These are phyloP conservation scores for Vannuccia rotundouncinata DNA, from an alignment of 2,888 invertebrate genomes.

Conservation along the genomic window DNA sequence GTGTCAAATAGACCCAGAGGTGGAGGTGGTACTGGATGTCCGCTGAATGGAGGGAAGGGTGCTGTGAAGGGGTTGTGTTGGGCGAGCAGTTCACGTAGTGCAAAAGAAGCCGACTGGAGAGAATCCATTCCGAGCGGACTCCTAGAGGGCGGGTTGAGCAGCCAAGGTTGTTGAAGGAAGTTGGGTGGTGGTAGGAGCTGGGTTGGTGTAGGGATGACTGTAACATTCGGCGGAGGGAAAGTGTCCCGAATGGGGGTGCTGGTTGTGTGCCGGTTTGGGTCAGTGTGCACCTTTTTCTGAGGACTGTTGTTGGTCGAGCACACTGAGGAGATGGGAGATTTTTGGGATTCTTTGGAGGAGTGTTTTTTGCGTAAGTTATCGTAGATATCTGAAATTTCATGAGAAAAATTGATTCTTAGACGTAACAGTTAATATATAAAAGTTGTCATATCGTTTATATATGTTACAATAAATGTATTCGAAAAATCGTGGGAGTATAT, in stretches of 20 bases:
- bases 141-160: not conserved
- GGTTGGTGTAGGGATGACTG: not conserved
- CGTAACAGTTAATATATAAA: too few species aligned
- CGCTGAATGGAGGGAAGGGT: not conserved
- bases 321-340: not conserved
- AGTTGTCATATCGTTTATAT: too few species aligned
- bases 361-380: not conserved
- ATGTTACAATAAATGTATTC: too few species aligned
- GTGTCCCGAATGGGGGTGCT: conserved; percentile 2
- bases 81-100: not conserved
- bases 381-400: not conserved
- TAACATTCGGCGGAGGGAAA: conserved; percentile 1
- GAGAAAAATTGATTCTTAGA: too few species aligned
- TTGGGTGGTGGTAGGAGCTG: not conserved
- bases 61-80: not conserved
- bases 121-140: not conserved
- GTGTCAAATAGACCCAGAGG: not conserved
- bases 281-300: not conserved
- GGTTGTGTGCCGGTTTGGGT: not conserved
- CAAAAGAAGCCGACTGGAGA: not conserved
- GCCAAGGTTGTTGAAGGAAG: conserved; percentile 14
- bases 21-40: not conserved
- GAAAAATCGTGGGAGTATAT: too few species aligned
- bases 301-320: not conserved
- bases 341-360: not conserved